These are phyloP conservation scores for Tetragnatha versicolor DNA, from an alignment of 1,140 invertebrate genomes.

Conservation along the genomic window DNA sequence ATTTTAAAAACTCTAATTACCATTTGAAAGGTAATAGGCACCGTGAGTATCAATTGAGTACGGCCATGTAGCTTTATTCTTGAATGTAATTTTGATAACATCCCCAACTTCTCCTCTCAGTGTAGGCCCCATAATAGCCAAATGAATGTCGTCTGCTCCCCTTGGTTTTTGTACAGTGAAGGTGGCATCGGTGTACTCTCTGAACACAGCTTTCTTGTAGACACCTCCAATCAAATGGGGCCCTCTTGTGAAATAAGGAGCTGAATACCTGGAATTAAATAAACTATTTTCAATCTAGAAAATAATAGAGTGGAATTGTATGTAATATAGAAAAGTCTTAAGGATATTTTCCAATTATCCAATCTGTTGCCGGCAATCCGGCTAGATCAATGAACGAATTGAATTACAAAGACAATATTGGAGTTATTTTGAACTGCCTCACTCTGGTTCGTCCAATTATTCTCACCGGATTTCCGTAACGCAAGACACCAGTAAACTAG, in stretches of 20 bases:
- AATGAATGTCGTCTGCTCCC: slow-evolving; percentile 40
- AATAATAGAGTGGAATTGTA: too few relatives aligned
- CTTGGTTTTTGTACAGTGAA: slow-evolving; percentile 56
- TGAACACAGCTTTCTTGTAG: slow-evolving; percentile 59
- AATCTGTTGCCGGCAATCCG: too few relatives aligned
- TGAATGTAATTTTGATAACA: slow-evolving; percentile 58
- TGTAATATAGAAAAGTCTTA: too few relatives aligned
- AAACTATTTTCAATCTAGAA: too few relatives aligned
- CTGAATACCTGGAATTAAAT: slow-evolving; percentile 49
- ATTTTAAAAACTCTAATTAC: too few relatives aligned
- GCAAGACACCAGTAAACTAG: too few relatives aligned
- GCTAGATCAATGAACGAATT: too few relatives aligned
- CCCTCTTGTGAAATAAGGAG: slow-evolving; percentile 55
- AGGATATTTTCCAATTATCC: too few relatives aligned
- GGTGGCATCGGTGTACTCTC: slow-evolving; percentile 58
- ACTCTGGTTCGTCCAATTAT: too few relatives aligned
- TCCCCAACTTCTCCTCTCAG: slow-evolving; percentile 59
- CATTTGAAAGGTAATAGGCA: slow-evolving; percentile 46
- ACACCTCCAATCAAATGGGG: slow-evolving; percentile 58
- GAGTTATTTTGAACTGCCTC: too few relatives aligned
- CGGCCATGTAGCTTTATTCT: slow-evolving; percentile 57
- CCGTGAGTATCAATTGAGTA: slow-evolving; percentile 60
- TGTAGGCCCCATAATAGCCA: slow-evolving; percentile 60
- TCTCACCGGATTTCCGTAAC: too few relatives aligned
- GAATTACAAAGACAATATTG: too few relatives aligned